Evolutionary conservation across 2,888 invertebrate genomes (phyloP), one percentile per base, ranked within the genome.

Genomic region (Netelia melanura): DNA sequence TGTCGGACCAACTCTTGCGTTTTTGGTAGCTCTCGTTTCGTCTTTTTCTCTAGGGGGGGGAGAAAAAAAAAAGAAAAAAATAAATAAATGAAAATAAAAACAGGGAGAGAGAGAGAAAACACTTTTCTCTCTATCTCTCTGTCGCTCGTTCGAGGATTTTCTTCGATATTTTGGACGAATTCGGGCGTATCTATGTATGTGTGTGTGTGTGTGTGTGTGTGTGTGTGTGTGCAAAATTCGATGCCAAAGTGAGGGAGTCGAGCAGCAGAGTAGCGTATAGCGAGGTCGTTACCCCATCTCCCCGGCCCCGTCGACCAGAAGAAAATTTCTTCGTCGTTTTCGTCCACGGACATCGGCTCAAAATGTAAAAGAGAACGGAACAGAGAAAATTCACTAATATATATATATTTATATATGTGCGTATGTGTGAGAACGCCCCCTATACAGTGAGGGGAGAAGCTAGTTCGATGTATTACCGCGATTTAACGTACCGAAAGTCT

Each of bases 1-100:
- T 75, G 70, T 82, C 81, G 67, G 83, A 87, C 83, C 86, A 84
- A 87, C 86, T 86, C 82, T 88, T 81, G 56, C 74, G 81, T 83
- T 81, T 68, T 56, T 76, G 80, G 56, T 76, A 62, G 30, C 76
- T 48, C 74, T 23, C 65, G 52, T 62, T 23, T 48, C 70, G 44
- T 71, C 71, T 72, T 44, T 68, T 44, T 17, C 17, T n/a, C 25
- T 56, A 8, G 10, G 52, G 52, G 52, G 10, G 43, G 8, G n/a
- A 8, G 14, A 30, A 52, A 38, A 61, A 58, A 10, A 11, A 11
- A 54, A n/a, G 0, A 23, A 52, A n/a, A 54, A 44, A 62, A 17
- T 11, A 30, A 75, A 64, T 58, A n/a, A 30, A 30, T 30, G 5
- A 52, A 52, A 14, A 14, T 52, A 9, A 52, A 52, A 52, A 52